Percentiles rank a stretch among this genome's conserved stretches.
phyloP scores from a whole-genome alignment of 2,797 vertebrate species.

The Chloroceryle amazona region DNA sequence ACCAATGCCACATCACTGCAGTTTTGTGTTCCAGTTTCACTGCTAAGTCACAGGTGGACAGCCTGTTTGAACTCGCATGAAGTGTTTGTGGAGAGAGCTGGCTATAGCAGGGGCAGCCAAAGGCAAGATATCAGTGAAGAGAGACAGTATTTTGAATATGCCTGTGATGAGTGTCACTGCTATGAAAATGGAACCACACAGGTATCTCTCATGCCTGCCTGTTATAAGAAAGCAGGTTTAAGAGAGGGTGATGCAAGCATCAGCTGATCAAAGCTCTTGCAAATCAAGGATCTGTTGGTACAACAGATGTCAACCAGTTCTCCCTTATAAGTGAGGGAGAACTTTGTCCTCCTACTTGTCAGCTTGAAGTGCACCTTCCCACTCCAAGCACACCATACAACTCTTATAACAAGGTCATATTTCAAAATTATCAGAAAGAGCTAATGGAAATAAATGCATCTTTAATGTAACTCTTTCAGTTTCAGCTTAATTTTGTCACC shows the following conservation, averaged over 20 bases:
- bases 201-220: neutral
- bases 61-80: neutral
- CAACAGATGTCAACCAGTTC: neutral
- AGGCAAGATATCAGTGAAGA: fast-evolving
- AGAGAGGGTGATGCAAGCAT: neutral
- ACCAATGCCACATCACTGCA: no score
- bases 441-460: constrained; percentile 1
- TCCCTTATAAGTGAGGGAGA: neutral
- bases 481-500: constrained; percentile 27
- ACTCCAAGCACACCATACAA: neutral
- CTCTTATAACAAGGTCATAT: neutral
- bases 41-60: neutral
- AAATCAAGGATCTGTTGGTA: neutral
- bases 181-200: neutral
- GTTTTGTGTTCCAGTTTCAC: neutral
- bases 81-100: neutral
- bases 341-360: neutral
- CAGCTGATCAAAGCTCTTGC: neutral
- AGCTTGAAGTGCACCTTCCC: neutral
- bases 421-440: neutral
- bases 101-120: neutral
- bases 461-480: neutral
- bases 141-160: neutral
- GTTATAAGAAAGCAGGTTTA: neutral
- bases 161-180: neutral